Evolutionary conservation across 2,888 invertebrate genomes (phyloP), one percentile per base, ranked within the genome.

Genomic region (Minunthozetes semirufus): DNA sequence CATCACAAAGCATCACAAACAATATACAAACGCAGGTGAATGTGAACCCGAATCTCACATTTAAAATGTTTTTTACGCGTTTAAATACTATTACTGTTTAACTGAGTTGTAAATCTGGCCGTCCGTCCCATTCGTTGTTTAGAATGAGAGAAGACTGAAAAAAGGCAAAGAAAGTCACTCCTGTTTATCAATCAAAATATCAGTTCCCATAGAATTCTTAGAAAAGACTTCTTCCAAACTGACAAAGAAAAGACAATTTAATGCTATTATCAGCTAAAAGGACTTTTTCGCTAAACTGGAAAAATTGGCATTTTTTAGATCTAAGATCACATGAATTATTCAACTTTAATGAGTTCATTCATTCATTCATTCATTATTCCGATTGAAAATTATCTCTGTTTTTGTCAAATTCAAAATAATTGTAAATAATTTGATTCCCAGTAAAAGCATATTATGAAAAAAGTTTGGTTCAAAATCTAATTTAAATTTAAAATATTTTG

Each of bases 31-130:
- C 38, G 33, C 63, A 63, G 63, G 63, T 63, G 63, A 63, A 33
- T 33, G 33, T 33, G 15, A 38, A 33, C 27, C n/a, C 33, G n/a
- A 33, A 63, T 19, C 50, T 50, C 19, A 19, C 50, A 59, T 59
- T 59, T 25, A 59, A 25, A 59, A 59, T 59, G 25, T 63, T 63
- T 63, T 63, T 63, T 63, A 63, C 63, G 63, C 19, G 63, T 63
- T 63, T 63, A 63, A 63, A 33, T 33, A 38, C 33, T 63, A 63
- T 33, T 29, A n/a, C 63, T 63, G n/a, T 27, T 63, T 63, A 63
- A 63, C 63, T 63, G n/a, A 33, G 63, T 63, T 63, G 63, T 63
- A 63, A 63, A 63, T 63, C 63, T 63, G 33, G 27, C 63, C 33
- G 27, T 63, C 19, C 33, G 33, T 63, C 63, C n/a, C 63, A 50